Evolutionary conservation across 2,113 vertebrate genomes (phyloP).

Genomic region (Corydoras sp.): DNA sequence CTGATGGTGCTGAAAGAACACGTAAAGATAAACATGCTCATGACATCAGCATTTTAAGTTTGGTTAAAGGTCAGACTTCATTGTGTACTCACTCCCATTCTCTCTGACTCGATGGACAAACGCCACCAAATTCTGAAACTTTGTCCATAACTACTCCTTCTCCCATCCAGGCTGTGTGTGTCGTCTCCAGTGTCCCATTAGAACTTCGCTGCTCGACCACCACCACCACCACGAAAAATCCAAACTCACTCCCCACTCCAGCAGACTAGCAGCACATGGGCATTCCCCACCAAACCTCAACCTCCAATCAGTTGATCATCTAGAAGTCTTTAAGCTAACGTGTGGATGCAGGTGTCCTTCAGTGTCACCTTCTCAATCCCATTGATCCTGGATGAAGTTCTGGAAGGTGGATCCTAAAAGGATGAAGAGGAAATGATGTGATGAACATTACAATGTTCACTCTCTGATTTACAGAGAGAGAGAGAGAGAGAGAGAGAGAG

Average conservation of each 20-base stretch:
- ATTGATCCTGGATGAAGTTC: conserved; percentile 12
- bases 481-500: too few relatives aligned
- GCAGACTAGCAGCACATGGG: too few relatives aligned
- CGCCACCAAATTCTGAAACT: conserved; percentile 65
- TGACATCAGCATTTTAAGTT: neutral
- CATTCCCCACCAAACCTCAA: too few relatives aligned
- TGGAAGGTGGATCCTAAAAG: neutral
- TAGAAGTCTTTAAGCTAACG: neutral
- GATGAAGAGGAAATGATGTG: too few relatives aligned
- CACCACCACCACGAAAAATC: too few relatives aligned
- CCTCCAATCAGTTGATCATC: neutral
- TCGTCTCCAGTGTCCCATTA: conserved; percentile 62
- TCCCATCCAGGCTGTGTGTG: conserved; percentile 61
- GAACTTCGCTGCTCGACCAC: conserved; percentile 31
- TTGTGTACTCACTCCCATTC: conserved; percentile 71
- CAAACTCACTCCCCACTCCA: too few relatives aligned
- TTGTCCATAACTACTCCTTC: conserved; percentile 74
- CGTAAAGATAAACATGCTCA: too few relatives aligned
- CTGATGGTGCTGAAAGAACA: conserved; percentile 70
- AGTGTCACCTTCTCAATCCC: neutral
- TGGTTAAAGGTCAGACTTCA: neutral
- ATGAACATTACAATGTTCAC: too few relatives aligned
- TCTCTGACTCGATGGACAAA: conserved; percentile 61
- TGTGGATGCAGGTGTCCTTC: neutral
- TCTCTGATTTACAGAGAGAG: too few relatives aligned